Evolutionary conservation across 64 coral and sea anemone genomes (phyloP).

Genomic region (Stichodactyla helianthus): DNA sequence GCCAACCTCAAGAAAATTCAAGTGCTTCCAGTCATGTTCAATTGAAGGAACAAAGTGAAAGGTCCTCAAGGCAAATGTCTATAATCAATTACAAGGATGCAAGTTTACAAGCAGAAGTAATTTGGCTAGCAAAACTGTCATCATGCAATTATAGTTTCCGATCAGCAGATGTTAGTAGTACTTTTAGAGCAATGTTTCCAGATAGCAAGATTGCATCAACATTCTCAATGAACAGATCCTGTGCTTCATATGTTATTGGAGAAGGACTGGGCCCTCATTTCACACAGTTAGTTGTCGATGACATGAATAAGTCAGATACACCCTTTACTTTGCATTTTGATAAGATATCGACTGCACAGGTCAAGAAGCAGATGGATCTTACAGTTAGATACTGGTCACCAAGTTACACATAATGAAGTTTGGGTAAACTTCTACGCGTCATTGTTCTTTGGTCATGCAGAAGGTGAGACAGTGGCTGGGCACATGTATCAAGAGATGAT

Average conservation of each 20-base stretch:
- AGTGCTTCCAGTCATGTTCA: constrained; percentile 22
- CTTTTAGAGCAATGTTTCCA: constrained; percentile 59
- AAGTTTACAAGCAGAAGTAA: constrained; percentile 53
- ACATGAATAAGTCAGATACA: constrained; percentile 33
- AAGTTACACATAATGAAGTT: constrained; percentile 67
- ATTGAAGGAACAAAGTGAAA: constrained; percentile 32
- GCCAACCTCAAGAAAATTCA: constrained; percentile 37
- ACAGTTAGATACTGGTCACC: constrained; percentile 58
- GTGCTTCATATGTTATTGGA: constrained; percentile 53
- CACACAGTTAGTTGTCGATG: constrained; percentile 43
- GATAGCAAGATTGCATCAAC: constrained; percentile 58
- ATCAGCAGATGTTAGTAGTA: constrained; percentile 53
- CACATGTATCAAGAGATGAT: constrained; percentile 52
- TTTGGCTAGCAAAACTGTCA: constrained; percentile 68
- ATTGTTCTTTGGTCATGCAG: constrained; percentile 61
- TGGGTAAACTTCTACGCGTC: constrained; percentile 55
- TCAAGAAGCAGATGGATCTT: constrained; percentile 54
- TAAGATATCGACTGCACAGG: constrained; percentile 37
- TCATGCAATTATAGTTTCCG: constrained; percentile 65
- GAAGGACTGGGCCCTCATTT: constrained; percentile 67
- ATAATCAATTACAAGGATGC: constrained; percentile 62
- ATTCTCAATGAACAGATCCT: constrained; percentile 53
- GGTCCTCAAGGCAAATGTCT: constrained; percentile 42
- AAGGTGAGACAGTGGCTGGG: constrained; percentile 54
- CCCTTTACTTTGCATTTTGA: constrained; percentile 56